These are phyloP conservation scores for Epizoanthus ramosus DNA, from an alignment of 92 coral and sea anemone species.

Conservation along the genomic window DNA sequence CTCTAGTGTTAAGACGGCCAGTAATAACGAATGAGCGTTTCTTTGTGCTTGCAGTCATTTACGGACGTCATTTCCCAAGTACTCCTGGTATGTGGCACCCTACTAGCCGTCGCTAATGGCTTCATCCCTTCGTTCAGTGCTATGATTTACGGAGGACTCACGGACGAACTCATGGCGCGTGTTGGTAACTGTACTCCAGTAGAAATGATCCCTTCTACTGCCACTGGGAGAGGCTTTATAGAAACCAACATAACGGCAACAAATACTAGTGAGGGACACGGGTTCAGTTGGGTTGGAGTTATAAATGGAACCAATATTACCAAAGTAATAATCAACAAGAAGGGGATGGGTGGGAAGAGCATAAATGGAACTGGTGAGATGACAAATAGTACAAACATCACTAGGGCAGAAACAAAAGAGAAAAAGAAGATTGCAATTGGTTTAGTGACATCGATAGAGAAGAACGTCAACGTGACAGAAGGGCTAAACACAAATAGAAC, in stretches of 20 bases:
- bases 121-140: conserved; percentile 87
- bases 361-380: background rate
- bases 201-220: background rate
- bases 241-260: too few relatives aligned
- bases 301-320: too few relatives aligned
- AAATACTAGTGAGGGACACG: too few relatives aligned
- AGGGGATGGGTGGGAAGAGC: too few relatives aligned
- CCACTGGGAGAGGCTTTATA: background rate
- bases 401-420: background rate
- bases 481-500: background rate
- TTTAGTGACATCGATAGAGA: background rate
- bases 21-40: background rate
- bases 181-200: conserved; percentile 20
- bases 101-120: conserved; percentile 90
- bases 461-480: too few relatives aligned
- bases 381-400: background rate
- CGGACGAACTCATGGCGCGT: conserved; percentile 71
- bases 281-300: too few relatives aligned
- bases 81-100: conserved; percentile 86
- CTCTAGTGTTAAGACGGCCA: background rate
- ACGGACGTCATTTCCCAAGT: conserved; percentile 69
- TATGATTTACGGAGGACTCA: conserved; percentile 86
- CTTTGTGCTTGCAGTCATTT: conserved; percentile 52
- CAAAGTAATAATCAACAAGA: too few relatives aligned
- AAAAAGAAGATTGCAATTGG: background rate